Base-by-base conservation (phyloP, 1,140 invertebrate species). In the Steinernema feltiae region DNA sequence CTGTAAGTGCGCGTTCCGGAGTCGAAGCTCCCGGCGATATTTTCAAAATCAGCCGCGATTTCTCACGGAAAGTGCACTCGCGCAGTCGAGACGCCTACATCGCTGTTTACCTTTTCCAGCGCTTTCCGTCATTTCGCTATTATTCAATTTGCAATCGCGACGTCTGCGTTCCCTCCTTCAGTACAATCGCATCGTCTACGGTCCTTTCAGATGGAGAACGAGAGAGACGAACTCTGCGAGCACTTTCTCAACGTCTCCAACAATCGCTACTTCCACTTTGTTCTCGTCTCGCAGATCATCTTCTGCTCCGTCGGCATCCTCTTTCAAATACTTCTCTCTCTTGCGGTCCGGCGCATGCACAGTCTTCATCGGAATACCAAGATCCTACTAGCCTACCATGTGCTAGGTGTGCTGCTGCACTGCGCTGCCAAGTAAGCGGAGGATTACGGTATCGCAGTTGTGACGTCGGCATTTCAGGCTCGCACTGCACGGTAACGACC, bases 221-320 rank as follows among this genome's bases (percentile, higher is more conserved):
- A 41, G 35, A 41, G 18, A 41, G 7, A 63, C 3, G 53, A 63
- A n/a, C 7, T 63, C 24, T 63, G 53, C 24, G 53, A 63, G 24
- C 53, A 63, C 24, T 63, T 63, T 21, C 24, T 63, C 12, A 63
- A 63, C 53, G 24, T 63, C 53, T 63, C 53, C 53, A 63, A 63
- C 53, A 63, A 63, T 21, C 12, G 53, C 24, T 63, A 63, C 24
- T 63, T 63, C 24, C 53, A 63, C 24, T 15, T 63, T 27, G 53
- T 63, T 27, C 53, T 63, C 24, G 12, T 12, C 15, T 7, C 24
- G 12, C 53, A 63, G 24, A 63, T 63, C 15, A 15, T 63, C 15
- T 63, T 63, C 15, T 63, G 53, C 53, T 63, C 24, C 24, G 53
- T 63, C 15, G 53, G 53, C 2, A 63, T 63, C 24, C 7, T 15